Evolutionary conservation across 2,888 invertebrate species (phyloP).

Genomic region (Drosophila meridionalis): DNA sequence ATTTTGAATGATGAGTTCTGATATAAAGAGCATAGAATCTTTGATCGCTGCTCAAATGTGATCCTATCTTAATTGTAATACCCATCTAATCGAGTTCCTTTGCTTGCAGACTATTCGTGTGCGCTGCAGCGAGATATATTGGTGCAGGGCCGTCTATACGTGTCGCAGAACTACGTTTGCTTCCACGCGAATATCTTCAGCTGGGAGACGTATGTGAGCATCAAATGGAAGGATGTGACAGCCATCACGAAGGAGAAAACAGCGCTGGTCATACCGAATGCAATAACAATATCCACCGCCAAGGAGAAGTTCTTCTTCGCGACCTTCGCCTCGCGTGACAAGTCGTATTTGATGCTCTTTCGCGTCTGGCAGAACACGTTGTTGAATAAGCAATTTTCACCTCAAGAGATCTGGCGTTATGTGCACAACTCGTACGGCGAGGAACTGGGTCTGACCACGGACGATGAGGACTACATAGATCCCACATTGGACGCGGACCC

Average conservation of each 20-base stretch:
- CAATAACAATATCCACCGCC: conserved; percentile 93
- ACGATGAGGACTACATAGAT: conserved; percentile 94
- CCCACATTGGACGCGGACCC: conserved; percentile 83
- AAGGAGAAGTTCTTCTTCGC: conserved; percentile 96
- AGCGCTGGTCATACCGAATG: conserved; percentile 97
- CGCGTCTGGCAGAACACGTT: conserved; percentile 98
- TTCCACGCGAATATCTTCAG: conserved; percentile 99
- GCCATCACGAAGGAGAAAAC: conserved; percentile 98
- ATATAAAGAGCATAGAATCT: too few species aligned
- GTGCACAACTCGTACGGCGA: conserved; percentile 97
- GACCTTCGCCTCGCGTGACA: conserved; percentile 97
- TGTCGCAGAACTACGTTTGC: conserved; percentile 97
- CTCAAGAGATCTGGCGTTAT: conserved; percentile 95
- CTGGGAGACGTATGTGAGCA: conserved; percentile 95
- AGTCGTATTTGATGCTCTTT: conserved; percentile 97
- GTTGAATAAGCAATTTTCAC: conserved; percentile 93
- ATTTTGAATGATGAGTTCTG: too few species aligned
- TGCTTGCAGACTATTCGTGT: conserved; percentile 95
- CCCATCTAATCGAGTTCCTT: not conserved
- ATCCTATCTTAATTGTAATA: not conserved
- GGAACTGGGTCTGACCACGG: conserved; percentile 95
- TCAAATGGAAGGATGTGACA: conserved; percentile 96
- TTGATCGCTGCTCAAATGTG: not conserved
- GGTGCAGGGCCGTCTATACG: conserved; percentile 97
- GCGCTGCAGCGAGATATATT: conserved; percentile 98